phyloP scores from a whole-genome alignment of 2,888 invertebrate species.

The Cataglyphis altisquamis region DNA sequence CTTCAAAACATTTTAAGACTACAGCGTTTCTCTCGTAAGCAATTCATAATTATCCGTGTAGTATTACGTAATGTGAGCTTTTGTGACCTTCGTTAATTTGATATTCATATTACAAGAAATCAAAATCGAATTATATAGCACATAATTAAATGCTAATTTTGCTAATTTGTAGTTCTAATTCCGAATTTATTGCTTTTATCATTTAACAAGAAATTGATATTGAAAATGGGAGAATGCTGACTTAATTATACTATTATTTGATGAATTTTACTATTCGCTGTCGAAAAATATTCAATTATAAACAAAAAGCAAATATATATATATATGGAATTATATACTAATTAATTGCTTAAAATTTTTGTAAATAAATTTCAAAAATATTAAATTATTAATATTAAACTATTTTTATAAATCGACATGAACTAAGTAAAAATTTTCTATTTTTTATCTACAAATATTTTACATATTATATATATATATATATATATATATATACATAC shows the following conservation, averaged over 20 bases:
- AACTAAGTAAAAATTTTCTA: neutral
- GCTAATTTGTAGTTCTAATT: neutral
- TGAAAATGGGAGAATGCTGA: neutral
- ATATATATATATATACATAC: too few species aligned
- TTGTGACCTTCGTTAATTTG: neutral
- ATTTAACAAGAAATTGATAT: neutral
- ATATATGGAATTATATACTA: neutral
- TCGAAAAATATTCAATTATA: neutral
- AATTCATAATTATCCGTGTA: neutral
- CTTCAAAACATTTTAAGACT: neutral
- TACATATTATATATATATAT: too few species aligned
- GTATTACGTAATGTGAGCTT: constrained; percentile 10
- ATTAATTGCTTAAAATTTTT: neutral
- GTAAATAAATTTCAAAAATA: neutral
- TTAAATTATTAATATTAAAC: too few species aligned
- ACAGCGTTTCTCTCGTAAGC: neutral
- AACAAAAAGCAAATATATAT: neutral
- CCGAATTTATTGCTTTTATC: neutral
- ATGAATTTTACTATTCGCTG: neutral
- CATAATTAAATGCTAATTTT: neutral
- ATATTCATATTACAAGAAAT: neutral
- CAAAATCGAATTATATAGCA: neutral
- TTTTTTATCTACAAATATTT: neutral
- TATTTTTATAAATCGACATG: neutral
- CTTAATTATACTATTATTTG: neutral